A percentile compares a stretch with the other conserved stretches of the same genome.
Evolutionary conservation across 2,888 invertebrate genomes (phyloP).

Genomic region (Acanthopleura granulata): DNA sequence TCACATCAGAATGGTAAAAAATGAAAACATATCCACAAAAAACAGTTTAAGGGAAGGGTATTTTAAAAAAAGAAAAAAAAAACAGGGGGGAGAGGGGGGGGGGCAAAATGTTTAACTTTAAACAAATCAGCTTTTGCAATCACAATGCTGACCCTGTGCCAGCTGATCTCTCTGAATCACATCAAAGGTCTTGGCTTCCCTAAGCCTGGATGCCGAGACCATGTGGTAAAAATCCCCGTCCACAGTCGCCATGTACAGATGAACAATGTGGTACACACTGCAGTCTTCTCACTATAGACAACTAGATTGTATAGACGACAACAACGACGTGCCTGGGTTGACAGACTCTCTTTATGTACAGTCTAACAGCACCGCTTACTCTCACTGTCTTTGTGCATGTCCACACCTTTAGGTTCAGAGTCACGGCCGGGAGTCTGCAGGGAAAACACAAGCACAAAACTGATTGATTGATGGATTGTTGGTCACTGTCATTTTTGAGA

Average conservation of each 20-base stretch:
- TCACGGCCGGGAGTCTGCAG: conserved; percentile 62
- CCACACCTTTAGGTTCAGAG: conserved; percentile 49
- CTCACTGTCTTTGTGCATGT: conserved; percentile 43
- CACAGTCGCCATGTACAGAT: too few species aligned
- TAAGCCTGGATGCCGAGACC: too few species aligned
- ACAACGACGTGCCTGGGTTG: too few species aligned
- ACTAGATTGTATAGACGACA: conserved; percentile 14
- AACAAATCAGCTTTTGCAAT: too few species aligned
- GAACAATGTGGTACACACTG: too few species aligned
- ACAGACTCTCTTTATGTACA: neutral
- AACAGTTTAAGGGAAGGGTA: neutral
- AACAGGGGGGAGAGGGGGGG: neutral
- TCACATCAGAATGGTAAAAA: conserved; percentile 5
- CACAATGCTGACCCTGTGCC: too few species aligned
- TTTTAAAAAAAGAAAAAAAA: conserved; percentile 6
- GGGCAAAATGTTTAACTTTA: too few species aligned
- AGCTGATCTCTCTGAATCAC: too few species aligned
- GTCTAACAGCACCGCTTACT: conserved; percentile 42
- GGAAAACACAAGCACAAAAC: conserved; percentile 7
- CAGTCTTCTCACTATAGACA: neutral
- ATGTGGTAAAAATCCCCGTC: too few species aligned
- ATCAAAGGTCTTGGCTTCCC: too few species aligned
- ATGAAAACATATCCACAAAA: neutral
- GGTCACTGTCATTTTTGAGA: too few species aligned
- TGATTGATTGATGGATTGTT: too few species aligned